A percentile compares a stretch with the other conserved stretches of the same genome.
These are phyloP conservation scores for Sarcophaga carnaria DNA, from an alignment of 2,888 invertebrate genomes.

Conservation along the genomic window DNA sequence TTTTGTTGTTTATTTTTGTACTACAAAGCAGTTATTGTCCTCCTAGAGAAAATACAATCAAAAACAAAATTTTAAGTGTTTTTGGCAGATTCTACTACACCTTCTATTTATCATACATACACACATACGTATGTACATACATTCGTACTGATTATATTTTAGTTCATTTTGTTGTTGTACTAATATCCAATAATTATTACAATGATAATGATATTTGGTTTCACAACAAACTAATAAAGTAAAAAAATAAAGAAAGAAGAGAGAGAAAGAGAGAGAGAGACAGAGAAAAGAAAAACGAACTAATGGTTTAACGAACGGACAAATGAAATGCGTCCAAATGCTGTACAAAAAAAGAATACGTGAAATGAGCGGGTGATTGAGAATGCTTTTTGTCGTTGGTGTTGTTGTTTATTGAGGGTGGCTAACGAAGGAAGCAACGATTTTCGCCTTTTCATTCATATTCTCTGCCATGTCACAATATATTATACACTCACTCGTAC, in stretches of 20 bases:
- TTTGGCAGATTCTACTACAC: slow-evolving; percentile 61
- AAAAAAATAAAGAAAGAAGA: neutral
- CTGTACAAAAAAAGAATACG: too few relatives aligned
- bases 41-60: slow-evolving; percentile 10
- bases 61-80: slow-evolving; percentile 20
- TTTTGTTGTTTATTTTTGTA: slow-evolving; percentile 16
- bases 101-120: slow-evolving; percentile 29
- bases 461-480: slow-evolving; percentile 60
- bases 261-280: neutral
- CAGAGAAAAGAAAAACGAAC: neutral
- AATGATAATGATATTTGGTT: slow-evolving; percentile 10
- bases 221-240: slow-evolving; percentile 2
- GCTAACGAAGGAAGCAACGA: slow-evolving; percentile 55
- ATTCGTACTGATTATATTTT: too few relatives aligned
- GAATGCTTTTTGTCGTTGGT: slow-evolving; percentile 20
- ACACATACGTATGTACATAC: too few relatives aligned
- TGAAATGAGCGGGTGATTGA: slow-evolving; percentile 51
- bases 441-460: slow-evolving; percentile 79
- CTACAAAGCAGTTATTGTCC: neutral
- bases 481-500: neutral
- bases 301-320: neutral
- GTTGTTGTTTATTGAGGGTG: slow-evolving; percentile 27
- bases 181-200: neutral
- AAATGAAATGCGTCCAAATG: neutral
- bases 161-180: slow-evolving; percentile 17